These are phyloP conservation scores for Leptinotarsa peninsularis DNA, from an alignment of 2,888 invertebrate species.

Conservation along the genomic window DNA sequence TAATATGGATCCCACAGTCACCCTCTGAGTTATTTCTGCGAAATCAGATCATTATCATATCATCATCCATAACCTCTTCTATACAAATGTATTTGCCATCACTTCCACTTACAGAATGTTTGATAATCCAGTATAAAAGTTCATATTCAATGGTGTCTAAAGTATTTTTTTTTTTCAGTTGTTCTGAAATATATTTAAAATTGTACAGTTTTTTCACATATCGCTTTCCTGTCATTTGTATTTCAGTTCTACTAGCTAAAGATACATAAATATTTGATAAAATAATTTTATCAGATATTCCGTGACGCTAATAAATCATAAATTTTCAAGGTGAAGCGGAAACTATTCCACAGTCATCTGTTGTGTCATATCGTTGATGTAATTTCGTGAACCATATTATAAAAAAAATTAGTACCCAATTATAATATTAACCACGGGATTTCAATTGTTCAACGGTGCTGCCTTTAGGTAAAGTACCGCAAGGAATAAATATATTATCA, in stretches of 20 bases:
- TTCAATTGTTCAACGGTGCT: neutral
- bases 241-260: neutral
- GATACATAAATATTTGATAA: conserved; percentile 1
- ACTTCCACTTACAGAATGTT: too few relatives aligned
- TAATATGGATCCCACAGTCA: too few relatives aligned
- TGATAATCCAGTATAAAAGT: too few relatives aligned
- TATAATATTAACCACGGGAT: neutral
- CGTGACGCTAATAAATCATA: neutral
- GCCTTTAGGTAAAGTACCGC: neutral
- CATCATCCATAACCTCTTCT: too few relatives aligned
- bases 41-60: too few relatives aligned
- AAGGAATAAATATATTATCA: too few relatives aligned
- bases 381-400: neutral
- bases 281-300: conserved; percentile 10
- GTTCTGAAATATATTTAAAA: too few relatives aligned
- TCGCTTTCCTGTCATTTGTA: neutral
- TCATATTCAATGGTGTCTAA: too few relatives aligned
- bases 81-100: too few relatives aligned
- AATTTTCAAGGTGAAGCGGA: conserved; percentile 5
- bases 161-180: too few relatives aligned
- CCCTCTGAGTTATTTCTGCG: too few relatives aligned
- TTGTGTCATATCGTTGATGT: neutral
- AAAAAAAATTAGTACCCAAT: neutral
- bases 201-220: conserved; percentile 1
- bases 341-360: neutral